Percentiles rank a stretch among this genome's conserved stretches.
Evolutionary conservation across 2,113 vertebrate genomes (phyloP).

Genomic region (Brachypteracias leptosomus): DNA sequence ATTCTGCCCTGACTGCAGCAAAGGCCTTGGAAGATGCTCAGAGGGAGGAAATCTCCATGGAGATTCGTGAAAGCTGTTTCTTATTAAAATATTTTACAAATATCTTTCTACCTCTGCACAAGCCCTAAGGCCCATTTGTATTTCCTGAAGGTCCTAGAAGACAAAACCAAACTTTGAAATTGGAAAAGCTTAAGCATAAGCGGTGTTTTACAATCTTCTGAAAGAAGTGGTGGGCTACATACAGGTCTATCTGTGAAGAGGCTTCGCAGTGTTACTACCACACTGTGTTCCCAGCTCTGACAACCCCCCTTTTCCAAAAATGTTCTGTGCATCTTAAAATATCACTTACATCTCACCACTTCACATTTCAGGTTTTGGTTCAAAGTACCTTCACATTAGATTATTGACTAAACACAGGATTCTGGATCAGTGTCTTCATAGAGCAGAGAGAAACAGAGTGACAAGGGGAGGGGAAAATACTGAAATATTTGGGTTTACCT

Average conservation of each 20-base stretch:
- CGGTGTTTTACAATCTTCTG: background rate
- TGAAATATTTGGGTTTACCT: background rate
- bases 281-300: fast-evolving
- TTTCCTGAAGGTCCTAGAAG: background rate
- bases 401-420: background rate
- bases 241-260: background rate
- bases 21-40: constrained; percentile 12
- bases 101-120: background rate
- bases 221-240: background rate
- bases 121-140: background rate
- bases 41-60: constrained; percentile 3
- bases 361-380: background rate
- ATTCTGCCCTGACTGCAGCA: background rate
- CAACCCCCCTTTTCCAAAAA: background rate
- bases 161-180: background rate
- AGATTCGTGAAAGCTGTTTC: background rate
- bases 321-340: background rate
- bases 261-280: background rate
- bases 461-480: background rate
- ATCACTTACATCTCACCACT: background rate
- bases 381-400: background rate
- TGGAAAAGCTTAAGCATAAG: background rate
- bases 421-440: background rate
- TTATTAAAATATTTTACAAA: background rate
- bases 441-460: background rate